phyloP scores from a whole-genome alignment of 2,113 vertebrate genomes.

The Barnardius zonarius region DNA sequence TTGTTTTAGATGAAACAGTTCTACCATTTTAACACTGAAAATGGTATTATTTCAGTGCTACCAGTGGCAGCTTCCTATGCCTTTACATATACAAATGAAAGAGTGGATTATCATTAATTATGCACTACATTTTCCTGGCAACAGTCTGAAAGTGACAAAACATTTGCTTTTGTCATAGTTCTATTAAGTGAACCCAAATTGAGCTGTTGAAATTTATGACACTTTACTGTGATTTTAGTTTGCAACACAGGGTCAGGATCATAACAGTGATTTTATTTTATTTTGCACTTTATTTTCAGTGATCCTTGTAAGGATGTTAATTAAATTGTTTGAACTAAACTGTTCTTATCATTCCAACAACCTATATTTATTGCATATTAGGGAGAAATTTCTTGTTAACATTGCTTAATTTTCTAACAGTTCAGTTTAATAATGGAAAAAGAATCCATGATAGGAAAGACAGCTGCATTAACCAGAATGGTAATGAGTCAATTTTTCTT shows the following conservation, averaged over 20 bases:
- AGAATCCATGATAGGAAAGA: neutral
- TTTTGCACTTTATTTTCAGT: constrained; percentile 72
- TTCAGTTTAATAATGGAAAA: constrained; percentile 59
- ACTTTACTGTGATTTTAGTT: constrained; percentile 74
- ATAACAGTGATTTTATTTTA: constrained; percentile 70
- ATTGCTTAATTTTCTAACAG: constrained; percentile 51
- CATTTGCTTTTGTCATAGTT: constrained; percentile 80
- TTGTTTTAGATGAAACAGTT: constrained; percentile 65
- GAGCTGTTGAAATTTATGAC: constrained; percentile 72
- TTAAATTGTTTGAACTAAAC: constrained; percentile 76
- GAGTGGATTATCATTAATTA: constrained; percentile 77
- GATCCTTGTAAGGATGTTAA: constrained; percentile 69
- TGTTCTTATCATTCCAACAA: constrained; percentile 68
- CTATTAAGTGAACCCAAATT: constrained; percentile 74
- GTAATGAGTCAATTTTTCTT: neutral
- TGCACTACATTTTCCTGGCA: constrained; percentile 74
- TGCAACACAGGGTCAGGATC: constrained; percentile 69
- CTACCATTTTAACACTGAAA: constrained; percentile 53
- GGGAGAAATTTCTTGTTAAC: constrained; percentile 64
- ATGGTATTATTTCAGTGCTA: constrained; percentile 64
- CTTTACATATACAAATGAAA: constrained; percentile 72
- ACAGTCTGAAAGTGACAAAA: constrained; percentile 76
- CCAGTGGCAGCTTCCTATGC: constrained; percentile 59
- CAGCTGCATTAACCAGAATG: constrained; percentile 21
- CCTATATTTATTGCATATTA: constrained; percentile 68